Evolutionary conservation across 2,113 vertebrate genomes (phyloP), one percentile per base, ranked within the genome.

Genomic region (Grammomys dolichurus): DNA sequence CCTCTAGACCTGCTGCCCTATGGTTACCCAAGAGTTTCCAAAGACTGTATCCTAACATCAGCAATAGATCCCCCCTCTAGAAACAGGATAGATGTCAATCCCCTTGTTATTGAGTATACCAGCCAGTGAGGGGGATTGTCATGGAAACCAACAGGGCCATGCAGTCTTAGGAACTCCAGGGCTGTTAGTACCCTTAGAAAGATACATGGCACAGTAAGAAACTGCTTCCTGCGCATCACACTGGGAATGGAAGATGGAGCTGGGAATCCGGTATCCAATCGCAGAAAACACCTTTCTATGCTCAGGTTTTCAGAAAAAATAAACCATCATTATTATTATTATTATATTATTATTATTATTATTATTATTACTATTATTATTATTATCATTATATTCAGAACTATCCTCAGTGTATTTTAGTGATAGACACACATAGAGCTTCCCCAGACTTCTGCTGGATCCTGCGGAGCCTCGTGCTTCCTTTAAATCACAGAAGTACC

Each of bases 31-130:
- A n/a, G 69, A 33, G 43, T 40, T 87, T 94, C 78, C 80, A 94
- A 97, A 65, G 28, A 40, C 36, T 77, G 51, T 36, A 65, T 7
- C n/a, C 51, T 89, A 92, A 95, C 90, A 95, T 80, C n/a, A 26
- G 26, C 54, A 94, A 78, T 87, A 89, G 90, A 72, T 65, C 63
- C 36, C 36, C 81, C 20, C 26, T 95, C n/a, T 78, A 78, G 94
- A 65, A 36, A 78, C 90, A 81, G 24, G 13, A 96, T 22, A 0
- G 12, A 65, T n/a, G 92, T 95, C 48, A 81, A 58, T 48, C 78
- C 51, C 48, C 16, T 43, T 36, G 63, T 31, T 14, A 2, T 63
- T 82, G 81, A 93, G 9, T 48, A 12, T 91, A 51, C n/a, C 72
- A 67, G 54, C 36, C 48, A 94, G 17, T 63, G 16, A 92, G 40